Conservation (phyloP, 1,140 invertebrate species). For the Cataglyphis hispanica region DNA sequence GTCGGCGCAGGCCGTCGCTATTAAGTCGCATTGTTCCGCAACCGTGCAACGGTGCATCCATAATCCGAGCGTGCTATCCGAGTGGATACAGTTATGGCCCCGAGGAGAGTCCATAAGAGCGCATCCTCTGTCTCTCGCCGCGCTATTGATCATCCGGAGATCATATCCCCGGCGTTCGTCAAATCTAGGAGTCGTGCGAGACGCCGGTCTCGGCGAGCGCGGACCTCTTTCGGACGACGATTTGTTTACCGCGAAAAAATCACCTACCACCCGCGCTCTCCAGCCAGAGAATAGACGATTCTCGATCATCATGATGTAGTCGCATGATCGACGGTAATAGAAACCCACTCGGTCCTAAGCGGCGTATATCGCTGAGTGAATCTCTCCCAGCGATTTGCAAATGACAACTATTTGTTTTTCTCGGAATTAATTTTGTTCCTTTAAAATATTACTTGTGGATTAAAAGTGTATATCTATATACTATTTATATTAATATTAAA, state of each 20-base stretch:
- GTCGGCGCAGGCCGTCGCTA: constrained; percentile 60
- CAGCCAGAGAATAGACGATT: constrained; percentile 51
- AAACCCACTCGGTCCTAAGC: constrained; percentile 7
- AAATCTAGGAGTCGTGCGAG: constrained; percentile 61
- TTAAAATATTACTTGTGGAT: not conserved
- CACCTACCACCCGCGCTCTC: constrained; percentile 71
- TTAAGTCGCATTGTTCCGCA: constrained; percentile 81
- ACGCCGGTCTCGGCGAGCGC: constrained; percentile 36
- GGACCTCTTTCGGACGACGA: constrained; percentile 71
- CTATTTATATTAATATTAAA: not conserved
- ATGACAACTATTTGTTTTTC: constrained; percentile 3
- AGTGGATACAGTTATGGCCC: constrained; percentile 79
- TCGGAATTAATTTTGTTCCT: not conserved
- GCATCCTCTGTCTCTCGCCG: constrained; percentile 71
- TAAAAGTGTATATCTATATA: not conserved
- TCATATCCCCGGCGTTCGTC: constrained; percentile 72
- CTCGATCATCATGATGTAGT: not conserved
- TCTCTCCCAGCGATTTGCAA: constrained; percentile 10
- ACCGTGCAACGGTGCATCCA: constrained; percentile 80
- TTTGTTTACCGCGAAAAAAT: constrained; percentile 75
- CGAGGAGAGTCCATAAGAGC: constrained; percentile 69
- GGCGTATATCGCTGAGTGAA: not conserved
- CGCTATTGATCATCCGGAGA: constrained; percentile 79
- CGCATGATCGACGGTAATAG: constrained; percentile 22
- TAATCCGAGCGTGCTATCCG: constrained; percentile 76